Percentiles rank a stretch among this genome's conserved stretches.
phyloP scores from a whole-genome alignment of 2,797 vertebrate genomes.

The Apogon hyalosoma region DNA sequence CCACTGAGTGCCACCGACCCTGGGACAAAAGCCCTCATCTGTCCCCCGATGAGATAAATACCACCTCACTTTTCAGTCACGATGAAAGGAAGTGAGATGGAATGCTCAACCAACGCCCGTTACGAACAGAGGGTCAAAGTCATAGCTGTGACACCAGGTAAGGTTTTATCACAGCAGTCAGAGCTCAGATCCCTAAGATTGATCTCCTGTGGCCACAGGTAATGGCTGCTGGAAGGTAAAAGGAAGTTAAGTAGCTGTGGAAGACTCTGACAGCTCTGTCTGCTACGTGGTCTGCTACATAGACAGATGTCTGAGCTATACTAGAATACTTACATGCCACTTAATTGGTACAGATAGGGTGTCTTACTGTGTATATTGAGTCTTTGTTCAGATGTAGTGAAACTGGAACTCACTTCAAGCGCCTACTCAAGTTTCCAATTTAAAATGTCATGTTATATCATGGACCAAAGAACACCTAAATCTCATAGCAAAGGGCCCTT shows the following conservation, averaged over 20 bases:
- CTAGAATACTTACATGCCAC: background rate
- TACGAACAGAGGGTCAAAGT: conserved; percentile 56
- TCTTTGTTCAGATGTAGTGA: conserved; percentile 31
- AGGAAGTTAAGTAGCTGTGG: conserved; percentile 40
- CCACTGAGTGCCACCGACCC: conserved; percentile 41
- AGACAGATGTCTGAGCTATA: conserved; percentile 7
- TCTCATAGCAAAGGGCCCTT: conserved; percentile 9
- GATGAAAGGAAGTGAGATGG: conserved; percentile 51
- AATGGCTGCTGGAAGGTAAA: conserved; percentile 48
- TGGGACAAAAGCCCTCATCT: conserved; percentile 59
- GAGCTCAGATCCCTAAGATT: conserved; percentile 48
- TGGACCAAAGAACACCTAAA: background rate
- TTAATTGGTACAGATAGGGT: conserved; percentile 51
- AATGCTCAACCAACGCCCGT: conserved; percentile 15
- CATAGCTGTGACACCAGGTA: conserved; percentile 36
- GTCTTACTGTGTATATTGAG: background rate
- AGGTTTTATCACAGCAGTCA: conserved; percentile 49
- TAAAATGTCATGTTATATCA: conserved; percentile 43
- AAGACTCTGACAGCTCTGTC: conserved; percentile 8
- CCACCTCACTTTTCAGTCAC: conserved; percentile 24
- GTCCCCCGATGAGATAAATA: conserved; percentile 57
- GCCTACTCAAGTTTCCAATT: conserved; percentile 39
- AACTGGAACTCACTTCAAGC: conserved; percentile 22
- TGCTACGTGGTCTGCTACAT: conserved; percentile 6
- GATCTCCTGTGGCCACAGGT: conserved; percentile 55